phyloP scores from a whole-genome alignment of 2,113 vertebrate species.

The Hylia prasina region DNA sequence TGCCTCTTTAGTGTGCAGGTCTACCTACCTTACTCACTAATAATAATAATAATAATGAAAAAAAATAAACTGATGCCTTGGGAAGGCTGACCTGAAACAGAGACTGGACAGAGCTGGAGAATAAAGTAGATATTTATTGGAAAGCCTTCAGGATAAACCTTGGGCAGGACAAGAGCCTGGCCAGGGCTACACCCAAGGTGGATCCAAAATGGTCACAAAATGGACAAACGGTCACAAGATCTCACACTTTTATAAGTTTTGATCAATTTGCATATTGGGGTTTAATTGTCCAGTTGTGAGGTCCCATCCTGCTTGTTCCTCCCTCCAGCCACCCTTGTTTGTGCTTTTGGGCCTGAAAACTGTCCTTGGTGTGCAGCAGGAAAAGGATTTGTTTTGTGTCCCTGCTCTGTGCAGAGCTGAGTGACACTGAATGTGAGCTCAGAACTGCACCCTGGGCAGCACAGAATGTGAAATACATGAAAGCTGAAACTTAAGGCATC shows the following conservation, averaged over 20 bases:
- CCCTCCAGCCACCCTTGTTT: background rate
- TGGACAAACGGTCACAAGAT: rapidly evolving
- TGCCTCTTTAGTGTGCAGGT: background rate
- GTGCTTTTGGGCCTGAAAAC: background rate
- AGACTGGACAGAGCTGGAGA: background rate
- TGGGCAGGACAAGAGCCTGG: background rate
- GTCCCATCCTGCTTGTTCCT: background rate
- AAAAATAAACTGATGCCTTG: background rate
- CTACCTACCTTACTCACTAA: background rate
- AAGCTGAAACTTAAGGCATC: background rate
- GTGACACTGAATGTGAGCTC: background rate
- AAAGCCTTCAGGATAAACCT: background rate
- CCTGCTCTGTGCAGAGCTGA: background rate
- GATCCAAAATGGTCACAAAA: background rate
- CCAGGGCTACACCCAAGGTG: background rate
- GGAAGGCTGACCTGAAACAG: background rate
- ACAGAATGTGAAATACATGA: background rate
- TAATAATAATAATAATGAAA: too few species aligned
- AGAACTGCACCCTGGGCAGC: background rate
- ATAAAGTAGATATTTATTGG: background rate
- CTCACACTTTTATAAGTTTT: background rate
- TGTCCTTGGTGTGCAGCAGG: background rate
- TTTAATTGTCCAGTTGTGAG: background rate
- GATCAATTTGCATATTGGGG: background rate
- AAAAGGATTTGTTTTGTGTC: background rate